A percentile compares a stretch with the other conserved stretches of the same genome.
phyloP scores from a whole-genome alignment of 2,888 invertebrate species.

The Netelia virgata region DNA sequence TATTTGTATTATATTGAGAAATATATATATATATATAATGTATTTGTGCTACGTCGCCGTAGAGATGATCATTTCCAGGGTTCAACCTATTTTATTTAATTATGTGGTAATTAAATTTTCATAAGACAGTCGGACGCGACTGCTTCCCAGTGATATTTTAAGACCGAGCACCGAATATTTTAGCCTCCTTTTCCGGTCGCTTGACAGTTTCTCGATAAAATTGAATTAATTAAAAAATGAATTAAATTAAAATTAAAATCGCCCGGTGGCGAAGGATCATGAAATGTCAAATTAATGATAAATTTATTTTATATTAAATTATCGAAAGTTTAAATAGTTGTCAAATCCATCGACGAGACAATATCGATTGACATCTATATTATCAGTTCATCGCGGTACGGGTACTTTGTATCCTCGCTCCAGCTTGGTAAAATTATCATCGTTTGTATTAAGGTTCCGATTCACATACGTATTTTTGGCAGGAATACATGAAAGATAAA shows the following conservation, averaged over 20 bases:
- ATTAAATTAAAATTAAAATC: too few species aligned
- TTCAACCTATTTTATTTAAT: slow-evolving; percentile 28
- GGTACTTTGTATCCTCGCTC: too few species aligned
- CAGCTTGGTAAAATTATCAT: too few species aligned
- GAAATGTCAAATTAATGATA: neutral
- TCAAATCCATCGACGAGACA: neutral
- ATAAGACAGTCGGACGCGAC: slow-evolving; percentile 2
- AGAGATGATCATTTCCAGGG: slow-evolving; percentile 3
- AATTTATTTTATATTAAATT: too few species aligned
- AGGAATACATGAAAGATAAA: too few species aligned
- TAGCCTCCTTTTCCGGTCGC: neutral
- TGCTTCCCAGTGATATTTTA: neutral
- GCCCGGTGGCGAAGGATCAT: neutral
- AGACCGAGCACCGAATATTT: neutral
- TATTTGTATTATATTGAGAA: neutral
- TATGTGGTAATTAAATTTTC: slow-evolving; percentile 42
- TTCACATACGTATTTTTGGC: too few species aligned
- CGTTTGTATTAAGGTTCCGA: too few species aligned
- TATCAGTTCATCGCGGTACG: neutral
- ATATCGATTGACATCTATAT: neutral
- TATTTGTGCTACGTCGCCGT: neutral
- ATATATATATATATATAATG: slow-evolving; percentile 7
- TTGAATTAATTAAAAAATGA: neutral
- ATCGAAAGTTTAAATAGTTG: too few species aligned
- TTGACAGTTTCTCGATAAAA: neutral